These are phyloP conservation scores for Rhabdomys pumilio DNA, from an alignment of 2,797 vertebrate species.

Conservation along the genomic window DNA sequence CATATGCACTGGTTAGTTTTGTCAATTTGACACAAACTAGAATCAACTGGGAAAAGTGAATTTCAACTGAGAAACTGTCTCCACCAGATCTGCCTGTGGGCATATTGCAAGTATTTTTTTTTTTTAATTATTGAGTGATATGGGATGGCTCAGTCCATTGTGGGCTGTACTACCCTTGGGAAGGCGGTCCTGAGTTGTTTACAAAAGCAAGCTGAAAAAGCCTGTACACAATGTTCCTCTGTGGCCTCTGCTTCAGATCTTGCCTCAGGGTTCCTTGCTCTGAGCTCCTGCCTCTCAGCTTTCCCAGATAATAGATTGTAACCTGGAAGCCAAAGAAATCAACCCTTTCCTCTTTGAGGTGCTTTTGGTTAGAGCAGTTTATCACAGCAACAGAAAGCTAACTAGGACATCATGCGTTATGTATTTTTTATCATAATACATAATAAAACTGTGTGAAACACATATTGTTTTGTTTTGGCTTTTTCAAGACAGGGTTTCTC, in stretches of 20 bases:
- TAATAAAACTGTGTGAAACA: conserved; percentile 39
- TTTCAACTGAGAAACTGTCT: neutral
- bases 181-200: neutral
- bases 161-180: neutral
- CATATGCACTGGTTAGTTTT: neutral
- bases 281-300: neutral
- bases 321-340: neutral
- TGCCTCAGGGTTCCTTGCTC: neutral
- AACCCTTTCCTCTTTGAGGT: neutral
- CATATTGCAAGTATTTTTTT: neutral
- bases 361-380: neutral
- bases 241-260: neutral
- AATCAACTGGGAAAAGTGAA: neutral
- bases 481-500: neutral
- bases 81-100: neutral
- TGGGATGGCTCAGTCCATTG: neutral
- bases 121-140: neutral
- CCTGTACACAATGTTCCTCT: neutral
- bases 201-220: neutral
- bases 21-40: neutral
- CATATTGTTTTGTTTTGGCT: neutral
- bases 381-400: neutral
- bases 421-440: conserved; percentile 22
- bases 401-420: neutral
- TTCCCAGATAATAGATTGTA: neutral